Evolutionary conservation across 2,888 invertebrate genomes (phyloP).

Genomic region (Cremastobaeus sp.): DNA sequence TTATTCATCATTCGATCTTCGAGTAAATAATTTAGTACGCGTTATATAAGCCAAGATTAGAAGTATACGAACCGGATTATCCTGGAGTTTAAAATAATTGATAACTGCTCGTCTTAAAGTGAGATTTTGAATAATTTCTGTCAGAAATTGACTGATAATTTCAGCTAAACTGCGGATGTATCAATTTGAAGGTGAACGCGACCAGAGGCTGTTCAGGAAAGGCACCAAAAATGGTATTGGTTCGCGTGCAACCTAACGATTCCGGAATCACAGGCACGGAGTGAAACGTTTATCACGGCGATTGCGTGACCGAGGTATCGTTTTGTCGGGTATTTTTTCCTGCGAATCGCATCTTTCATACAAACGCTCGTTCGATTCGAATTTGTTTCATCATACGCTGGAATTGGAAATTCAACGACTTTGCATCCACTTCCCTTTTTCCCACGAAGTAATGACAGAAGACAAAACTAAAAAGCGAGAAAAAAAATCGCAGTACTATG

Average conservation of each 20-base stretch:
- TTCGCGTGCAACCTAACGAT: slow-evolving; percentile 49
- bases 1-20: slow-evolving; percentile 15
- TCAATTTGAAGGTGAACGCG: slow-evolving; percentile 41
- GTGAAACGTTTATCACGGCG: slow-evolving; percentile 54
- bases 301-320: slow-evolving; percentile 55
- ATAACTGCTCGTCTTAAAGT: slow-evolving; percentile 17
- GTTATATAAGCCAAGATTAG: slow-evolving; percentile 10
- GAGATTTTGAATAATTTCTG: slow-evolving; percentile 33
- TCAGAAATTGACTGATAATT: slow-evolving; percentile 16
- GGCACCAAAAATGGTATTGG: slow-evolving; percentile 44
- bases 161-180: slow-evolving; percentile 37
- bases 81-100: slow-evolving; percentile 17
- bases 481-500: slow-evolving; percentile 53
- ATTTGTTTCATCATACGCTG: slow-evolving; percentile 17
- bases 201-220: slow-evolving; percentile 20
- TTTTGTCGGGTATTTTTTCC: slow-evolving; percentile 47
- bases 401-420: slow-evolving; percentile 7
- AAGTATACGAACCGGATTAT: slow-evolving; percentile 23
- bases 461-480: slow-evolving; percentile 44
- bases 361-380: slow-evolving; percentile 30
- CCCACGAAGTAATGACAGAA: slow-evolving; percentile 39
- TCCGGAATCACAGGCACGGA: slow-evolving; percentile 48
- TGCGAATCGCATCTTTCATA: slow-evolving; percentile 20
- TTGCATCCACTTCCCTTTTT: no score
- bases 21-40: slow-evolving; percentile 33